Evolutionary conservation across 2,888 invertebrate genomes (phyloP), one percentile per base, ranked within the genome.

Genomic region (Unio pictorum): DNA sequence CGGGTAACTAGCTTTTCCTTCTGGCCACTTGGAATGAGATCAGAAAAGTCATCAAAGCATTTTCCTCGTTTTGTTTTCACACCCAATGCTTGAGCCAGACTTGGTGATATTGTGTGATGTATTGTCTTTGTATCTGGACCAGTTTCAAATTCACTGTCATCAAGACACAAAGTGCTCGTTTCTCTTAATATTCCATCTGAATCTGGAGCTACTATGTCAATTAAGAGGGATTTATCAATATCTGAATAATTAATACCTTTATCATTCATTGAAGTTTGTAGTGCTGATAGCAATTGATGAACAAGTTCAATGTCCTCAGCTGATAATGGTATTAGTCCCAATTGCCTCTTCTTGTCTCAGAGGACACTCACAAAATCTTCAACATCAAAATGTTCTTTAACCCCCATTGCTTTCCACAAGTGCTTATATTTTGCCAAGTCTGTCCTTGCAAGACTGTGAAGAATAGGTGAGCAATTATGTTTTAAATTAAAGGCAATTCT

Each of bases 21-120:
- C 68, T 86, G 87, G 8, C 87, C 87, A 74, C 87, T 86, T 8
- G 81, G 79, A n/a, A 81, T 63, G n/a, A n/a, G 23, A 15, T 55
- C 17, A 20, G n/a, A 23, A 45, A 26, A 20, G 6, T 63, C 63
- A 5, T 18, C 54, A 18, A 55, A 8, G 20, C 67, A 45, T 45
- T 45, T 45, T 23, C 64, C n/a, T 63, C 58, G 59, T 28, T 71
- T 71, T 28, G 73, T 69, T 30, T 66, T 74, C 1, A 80, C 72
- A 20, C 78, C 80, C 7, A 86, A 73, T 65, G 71, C 76, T 68
- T 77, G 80, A 45, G 83, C 83, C 30, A 80, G 74, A 30, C 75
- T 66, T 45, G 69, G 78, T 2, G 84, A 79, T 17, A 86, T 80
- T 54, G 64, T 71, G 1, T 71, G 72, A 66, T 80, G 73, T 17